phyloP scores from a whole-genome alignment of 2,888 invertebrate species.

The Unio delphinus region DNA sequence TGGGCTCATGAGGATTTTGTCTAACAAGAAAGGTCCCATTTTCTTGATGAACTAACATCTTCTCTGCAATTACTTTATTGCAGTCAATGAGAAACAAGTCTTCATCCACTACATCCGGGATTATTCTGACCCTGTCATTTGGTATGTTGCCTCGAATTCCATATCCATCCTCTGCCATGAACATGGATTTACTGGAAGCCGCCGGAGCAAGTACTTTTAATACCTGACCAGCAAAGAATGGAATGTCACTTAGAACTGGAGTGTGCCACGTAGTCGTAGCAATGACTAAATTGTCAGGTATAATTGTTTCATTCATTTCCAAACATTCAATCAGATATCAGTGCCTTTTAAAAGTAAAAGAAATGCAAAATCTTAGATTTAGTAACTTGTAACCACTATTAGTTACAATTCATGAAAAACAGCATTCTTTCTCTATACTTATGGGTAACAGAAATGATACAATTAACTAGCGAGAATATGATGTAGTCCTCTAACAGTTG shows the following conservation, averaged over 20 bases:
- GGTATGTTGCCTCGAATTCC: constrained; percentile 19
- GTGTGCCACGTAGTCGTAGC: constrained; percentile 21
- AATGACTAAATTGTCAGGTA: constrained; percentile 6
- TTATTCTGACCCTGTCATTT: constrained; percentile 10
- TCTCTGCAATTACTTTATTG: constrained; percentile 26
- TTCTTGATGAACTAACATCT: constrained; percentile 8
- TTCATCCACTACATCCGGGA: constrained; percentile 17
- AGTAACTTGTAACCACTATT: no score
- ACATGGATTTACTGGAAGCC: constrained; percentile 5
- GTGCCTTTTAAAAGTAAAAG: no score
- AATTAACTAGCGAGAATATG: no score
- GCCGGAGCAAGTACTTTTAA: constrained; percentile 9
- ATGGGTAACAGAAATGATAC: no score
- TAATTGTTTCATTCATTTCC: not conserved
- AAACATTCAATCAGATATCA: no score
- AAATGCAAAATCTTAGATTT: no score
- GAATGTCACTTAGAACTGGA: constrained; percentile 15
- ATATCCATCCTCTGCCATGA: constrained; percentile 19
- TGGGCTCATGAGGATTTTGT: constrained; percentile 17
- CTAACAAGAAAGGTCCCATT: constrained; percentile 26
- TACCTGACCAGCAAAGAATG: constrained; percentile 27
- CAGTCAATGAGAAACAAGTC: constrained; percentile 30
- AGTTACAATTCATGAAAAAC: no score
- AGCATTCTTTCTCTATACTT: no score
- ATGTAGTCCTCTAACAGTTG: no score